A percentile compares a stretch with the other conserved stretches of the same genome.
Evolutionary conservation across 2,113 vertebrate species (phyloP).

Genomic region (Percopsis transmontana): DNA sequence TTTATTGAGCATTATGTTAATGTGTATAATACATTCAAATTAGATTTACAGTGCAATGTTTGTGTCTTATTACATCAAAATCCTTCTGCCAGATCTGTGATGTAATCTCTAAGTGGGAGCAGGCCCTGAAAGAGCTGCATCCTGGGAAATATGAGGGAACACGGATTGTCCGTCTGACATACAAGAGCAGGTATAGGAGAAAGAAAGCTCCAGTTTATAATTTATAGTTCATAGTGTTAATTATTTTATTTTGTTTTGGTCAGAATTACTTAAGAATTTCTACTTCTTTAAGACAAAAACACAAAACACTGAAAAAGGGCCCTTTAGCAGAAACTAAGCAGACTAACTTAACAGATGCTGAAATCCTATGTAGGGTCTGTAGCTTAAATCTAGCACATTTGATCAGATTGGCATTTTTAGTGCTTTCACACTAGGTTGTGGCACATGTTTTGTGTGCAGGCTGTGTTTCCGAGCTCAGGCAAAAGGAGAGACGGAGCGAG

Average conservation of each 20-base stretch:
- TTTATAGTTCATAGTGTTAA: neutral
- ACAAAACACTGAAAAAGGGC: neutral
- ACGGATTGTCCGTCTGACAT: slow-evolving; percentile 85
- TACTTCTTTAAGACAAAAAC: neutral
- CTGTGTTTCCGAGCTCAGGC: slow-evolving; percentile 85
- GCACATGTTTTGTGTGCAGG: slow-evolving; percentile 57
- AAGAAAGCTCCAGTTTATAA: neutral
- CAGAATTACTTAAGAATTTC: neutral
- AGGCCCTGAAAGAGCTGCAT: slow-evolving; percentile 87
- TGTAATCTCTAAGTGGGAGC: slow-evolving; percentile 92
- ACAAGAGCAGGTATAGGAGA: slow-evolving; percentile 84
- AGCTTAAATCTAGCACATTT: no score
- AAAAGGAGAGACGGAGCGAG: slow-evolving; percentile 86
- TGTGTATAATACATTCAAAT: neutral
- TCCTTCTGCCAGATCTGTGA: slow-evolving; percentile 84
- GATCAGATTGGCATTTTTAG: neutral
- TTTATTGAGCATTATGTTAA: no score
- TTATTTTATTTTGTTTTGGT: neutral
- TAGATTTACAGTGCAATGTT: neutral
- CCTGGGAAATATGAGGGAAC: slow-evolving; percentile 89
- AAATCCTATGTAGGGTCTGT: slow-evolving; percentile 5
- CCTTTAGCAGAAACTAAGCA: neutral
- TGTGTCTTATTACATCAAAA: neutral
- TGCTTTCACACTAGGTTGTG: neutral
- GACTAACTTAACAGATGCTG: neutral